A percentile compares a stretch with the other conserved stretches of the same genome.
Conservation (phyloP, 2,113 vertebrate species). For the Raja brachyura region DNA sequence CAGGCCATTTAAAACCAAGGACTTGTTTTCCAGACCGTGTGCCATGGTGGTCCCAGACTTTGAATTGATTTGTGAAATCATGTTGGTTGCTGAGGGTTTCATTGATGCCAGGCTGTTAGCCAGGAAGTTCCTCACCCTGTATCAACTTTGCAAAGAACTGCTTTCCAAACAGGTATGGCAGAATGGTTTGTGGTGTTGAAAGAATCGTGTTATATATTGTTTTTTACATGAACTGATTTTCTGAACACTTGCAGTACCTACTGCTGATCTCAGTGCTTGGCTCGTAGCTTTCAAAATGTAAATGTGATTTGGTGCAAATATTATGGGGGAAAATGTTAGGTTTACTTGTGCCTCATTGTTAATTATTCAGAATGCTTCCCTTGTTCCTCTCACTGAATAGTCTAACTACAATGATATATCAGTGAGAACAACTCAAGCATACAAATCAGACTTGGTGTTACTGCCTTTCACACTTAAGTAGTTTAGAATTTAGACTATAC, state of each 20-base stretch:
- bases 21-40: constrained; percentile 68
- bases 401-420: not conserved
- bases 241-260: too few species aligned
- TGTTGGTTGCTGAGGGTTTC: constrained; percentile 95
- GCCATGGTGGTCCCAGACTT: constrained; percentile 98
- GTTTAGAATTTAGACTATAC: not conserved
- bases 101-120: constrained; percentile 73
- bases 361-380: not conserved
- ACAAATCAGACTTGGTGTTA: not conserved
- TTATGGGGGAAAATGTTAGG: not conserved
- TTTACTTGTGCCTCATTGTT: not conserved
- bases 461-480: too few species aligned
- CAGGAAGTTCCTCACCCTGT: constrained; percentile 90
- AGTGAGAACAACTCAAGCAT: not conserved
- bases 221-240: not conserved
- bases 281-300: not conserved
- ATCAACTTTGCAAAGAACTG: constrained; percentile 85
- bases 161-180: constrained; percentile 84
- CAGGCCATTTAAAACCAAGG: not conserved
- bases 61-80: constrained; percentile 95
- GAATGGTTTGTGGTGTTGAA: not conserved
- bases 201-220: not conserved
- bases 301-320: not conserved
- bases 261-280: not conserved
- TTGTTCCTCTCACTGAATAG: not conserved